Conservation (phyloP, 2,888 invertebrate genomes). For the Lasioglossum malachurum region DNA sequence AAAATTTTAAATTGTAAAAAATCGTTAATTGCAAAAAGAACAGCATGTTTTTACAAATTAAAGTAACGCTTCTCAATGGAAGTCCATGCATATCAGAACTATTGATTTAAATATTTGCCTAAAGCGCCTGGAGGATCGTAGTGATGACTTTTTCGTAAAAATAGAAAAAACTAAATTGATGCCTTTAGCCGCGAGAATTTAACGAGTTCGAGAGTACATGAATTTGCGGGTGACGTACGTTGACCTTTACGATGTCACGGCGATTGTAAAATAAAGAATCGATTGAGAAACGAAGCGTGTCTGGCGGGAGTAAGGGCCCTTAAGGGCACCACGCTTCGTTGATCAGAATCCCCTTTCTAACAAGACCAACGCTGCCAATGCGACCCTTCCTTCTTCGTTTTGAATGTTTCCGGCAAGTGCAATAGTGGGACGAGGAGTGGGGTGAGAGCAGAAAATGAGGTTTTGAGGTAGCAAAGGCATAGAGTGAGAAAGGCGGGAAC, state of each 20-base stretch:
- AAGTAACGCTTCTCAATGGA: too few species aligned
- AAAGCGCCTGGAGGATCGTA: not conserved
- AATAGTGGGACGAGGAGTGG: constrained; percentile 46
- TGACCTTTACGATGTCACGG: constrained; percentile 66
- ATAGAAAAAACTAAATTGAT: not conserved
- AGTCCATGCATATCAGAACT: not conserved
- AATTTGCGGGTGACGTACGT: constrained; percentile 29
- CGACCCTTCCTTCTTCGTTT: constrained; percentile 73
- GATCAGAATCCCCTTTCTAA: constrained; percentile 82
- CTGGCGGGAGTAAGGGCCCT: constrained; percentile 74
- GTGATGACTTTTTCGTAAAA: not conserved
- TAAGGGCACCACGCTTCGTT: constrained; percentile 80
- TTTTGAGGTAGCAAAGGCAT: not conserved
- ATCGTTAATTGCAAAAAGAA: too few species aligned
- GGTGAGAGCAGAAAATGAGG: constrained; percentile 25
- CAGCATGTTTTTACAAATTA: too few species aligned
- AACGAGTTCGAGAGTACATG: constrained; percentile 35
- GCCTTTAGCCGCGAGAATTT: not conserved
- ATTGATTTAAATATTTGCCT: not conserved
- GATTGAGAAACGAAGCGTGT: constrained; percentile 84
- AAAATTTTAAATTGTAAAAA: too few species aligned
- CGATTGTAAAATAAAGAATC: constrained; percentile 85
- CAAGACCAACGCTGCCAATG: constrained; percentile 81
- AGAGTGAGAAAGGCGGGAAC: not conserved
- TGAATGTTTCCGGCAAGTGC: constrained; percentile 73